phyloP scores from a whole-genome alignment of 2,113 vertebrate species.

The Syngnathoides biaculeatus region DNA sequence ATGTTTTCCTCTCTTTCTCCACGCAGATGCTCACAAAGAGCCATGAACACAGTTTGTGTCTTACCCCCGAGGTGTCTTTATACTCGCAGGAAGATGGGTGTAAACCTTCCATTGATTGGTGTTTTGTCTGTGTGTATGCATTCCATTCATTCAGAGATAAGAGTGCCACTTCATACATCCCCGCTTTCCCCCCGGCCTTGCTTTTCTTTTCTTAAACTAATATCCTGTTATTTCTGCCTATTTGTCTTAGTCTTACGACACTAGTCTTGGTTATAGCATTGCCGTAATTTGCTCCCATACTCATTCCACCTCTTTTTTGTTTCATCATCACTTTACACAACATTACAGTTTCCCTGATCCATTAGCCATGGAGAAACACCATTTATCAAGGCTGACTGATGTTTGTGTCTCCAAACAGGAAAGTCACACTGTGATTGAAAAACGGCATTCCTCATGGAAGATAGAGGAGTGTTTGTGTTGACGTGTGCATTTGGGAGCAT shows the following conservation, averaged over 20 bases:
- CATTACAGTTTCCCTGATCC: constrained; percentile 63
- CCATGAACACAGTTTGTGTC: constrained; percentile 15
- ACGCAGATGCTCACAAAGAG: constrained; percentile 13
- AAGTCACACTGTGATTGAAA: constrained; percentile 57
- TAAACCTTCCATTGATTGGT: constrained; percentile 61
- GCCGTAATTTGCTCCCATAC: not conserved
- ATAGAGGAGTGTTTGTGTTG: constrained; percentile 15
- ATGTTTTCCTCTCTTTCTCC: constrained; percentile 15
- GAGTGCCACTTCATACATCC: constrained; percentile 58
- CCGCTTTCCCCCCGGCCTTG: constrained; percentile 46
- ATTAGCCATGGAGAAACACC: constrained; percentile 58
- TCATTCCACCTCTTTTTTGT: constrained; percentile 18
- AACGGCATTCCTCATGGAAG: constrained; percentile 57
- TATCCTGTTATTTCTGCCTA: constrained; percentile 46
- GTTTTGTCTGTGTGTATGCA: constrained; percentile 27
- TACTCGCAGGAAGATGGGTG: constrained; percentile 27
- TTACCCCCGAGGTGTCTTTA: constrained; percentile 31
- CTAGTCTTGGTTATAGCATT: constrained; percentile 1
- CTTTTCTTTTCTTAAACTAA: constrained; percentile 40
- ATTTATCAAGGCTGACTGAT: constrained; percentile 60
- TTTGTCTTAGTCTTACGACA: constrained; percentile 6
- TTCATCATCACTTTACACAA: constrained; percentile 67
- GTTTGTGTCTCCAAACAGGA: constrained; percentile 66
- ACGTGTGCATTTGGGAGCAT: constrained; percentile 9
- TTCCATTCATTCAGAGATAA: constrained; percentile 61